Conservation (phyloP, 2,113 vertebrate genomes). For the Hemicordylus capensis region DNA sequence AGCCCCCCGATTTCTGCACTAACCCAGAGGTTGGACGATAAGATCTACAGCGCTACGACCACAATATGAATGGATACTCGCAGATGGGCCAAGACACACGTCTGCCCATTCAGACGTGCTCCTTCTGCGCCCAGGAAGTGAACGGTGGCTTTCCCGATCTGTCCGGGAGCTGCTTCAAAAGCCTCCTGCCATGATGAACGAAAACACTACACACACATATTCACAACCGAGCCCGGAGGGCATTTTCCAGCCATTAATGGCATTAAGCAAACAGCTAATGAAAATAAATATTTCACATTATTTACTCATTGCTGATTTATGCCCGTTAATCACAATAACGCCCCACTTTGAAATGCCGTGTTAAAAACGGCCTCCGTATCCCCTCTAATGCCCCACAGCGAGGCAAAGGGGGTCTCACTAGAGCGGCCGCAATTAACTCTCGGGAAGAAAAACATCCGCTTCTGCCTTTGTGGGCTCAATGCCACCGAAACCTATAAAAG, state of each 20-base stretch:
- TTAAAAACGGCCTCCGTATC: constrained; percentile 1
- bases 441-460: constrained; percentile 25
- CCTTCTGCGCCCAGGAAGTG: not conserved
- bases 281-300: constrained; percentile 19
- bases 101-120: no score
- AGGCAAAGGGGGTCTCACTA: constrained; percentile 17
- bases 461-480: constrained; percentile 10
- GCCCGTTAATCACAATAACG: constrained; percentile 29
- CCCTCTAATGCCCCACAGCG: constrained; percentile 9
- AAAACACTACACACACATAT: not conserved
- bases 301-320: constrained; percentile 37
- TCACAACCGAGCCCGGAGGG: not conserved
- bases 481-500: constrained; percentile 15
- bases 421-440: constrained; percentile 20
- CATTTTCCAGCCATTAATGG: constrained; percentile 14
- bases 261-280: not conserved
- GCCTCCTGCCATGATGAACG: constrained; percentile 11
- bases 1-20: no score
- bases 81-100: no score
- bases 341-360: not conserved
- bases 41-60: no score
- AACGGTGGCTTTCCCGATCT: not conserved
- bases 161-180: not conserved
- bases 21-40: no score
- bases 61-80: no score